phyloP scores from a whole-genome alignment of 2,888 invertebrate species.

The Pristionchus entomophagus region DNA sequence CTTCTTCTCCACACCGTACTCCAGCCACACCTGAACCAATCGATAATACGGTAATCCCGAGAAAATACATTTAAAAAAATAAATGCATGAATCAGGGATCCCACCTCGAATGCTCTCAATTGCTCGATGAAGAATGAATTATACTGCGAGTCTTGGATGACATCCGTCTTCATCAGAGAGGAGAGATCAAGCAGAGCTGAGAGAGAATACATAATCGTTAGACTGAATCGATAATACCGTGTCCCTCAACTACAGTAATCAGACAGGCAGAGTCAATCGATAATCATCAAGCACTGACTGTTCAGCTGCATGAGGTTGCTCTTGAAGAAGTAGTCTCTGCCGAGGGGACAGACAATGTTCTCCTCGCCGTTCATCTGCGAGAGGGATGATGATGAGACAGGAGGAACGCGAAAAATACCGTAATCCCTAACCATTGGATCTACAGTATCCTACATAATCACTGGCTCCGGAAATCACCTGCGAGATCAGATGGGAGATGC shows the following conservation, averaged over 20 bases:
- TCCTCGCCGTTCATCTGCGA: not conserved
- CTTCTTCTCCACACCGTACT: constrained; percentile 83
- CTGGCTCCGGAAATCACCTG: not conserved
- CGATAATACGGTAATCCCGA: not conserved
- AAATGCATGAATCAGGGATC: not conserved
- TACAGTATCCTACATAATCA: not conserved
- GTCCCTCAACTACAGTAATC: too few relatives aligned
- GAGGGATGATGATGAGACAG: too few relatives aligned
- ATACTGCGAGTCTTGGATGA: constrained; percentile 56
- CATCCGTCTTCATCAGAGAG: constrained; percentile 16
- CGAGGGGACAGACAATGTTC: constrained; percentile 40
- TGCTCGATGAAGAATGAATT: constrained; percentile 97
- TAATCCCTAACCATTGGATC: too few relatives aligned
- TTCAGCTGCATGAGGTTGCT: constrained; percentile 51
- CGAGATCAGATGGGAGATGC: constrained; percentile 82
- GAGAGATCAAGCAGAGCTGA: constrained; percentile 46
- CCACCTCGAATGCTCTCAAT: constrained; percentile 90
- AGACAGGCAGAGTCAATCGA: too few relatives aligned
- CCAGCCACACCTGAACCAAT: constrained; percentile 84
- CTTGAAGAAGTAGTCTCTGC: constrained; percentile 55
- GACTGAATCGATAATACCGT: too few relatives aligned
- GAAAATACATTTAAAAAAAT: constrained; percentile 80
- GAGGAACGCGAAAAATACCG: too few relatives aligned
- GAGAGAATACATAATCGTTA: too few relatives aligned
- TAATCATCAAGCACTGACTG: not conserved